Evolutionary conservation across 2,888 invertebrate genomes (phyloP).

Genomic region (Clivina fossor): DNA sequence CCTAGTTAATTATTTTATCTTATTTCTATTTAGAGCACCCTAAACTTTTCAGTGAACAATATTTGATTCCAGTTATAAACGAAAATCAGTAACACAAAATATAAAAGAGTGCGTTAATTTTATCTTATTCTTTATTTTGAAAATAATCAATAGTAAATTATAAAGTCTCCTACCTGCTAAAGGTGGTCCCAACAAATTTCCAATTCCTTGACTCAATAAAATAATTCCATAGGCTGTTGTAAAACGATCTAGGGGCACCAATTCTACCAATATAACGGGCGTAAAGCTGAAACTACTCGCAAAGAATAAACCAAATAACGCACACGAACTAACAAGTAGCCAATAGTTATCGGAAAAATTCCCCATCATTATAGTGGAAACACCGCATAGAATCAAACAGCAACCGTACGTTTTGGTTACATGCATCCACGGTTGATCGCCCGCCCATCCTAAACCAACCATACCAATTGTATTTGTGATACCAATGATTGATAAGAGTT

Average conservation of each 20-base stretch:
- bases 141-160: too few species aligned
- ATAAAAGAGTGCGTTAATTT: too few species aligned
- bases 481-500: slow-evolving; percentile 83
- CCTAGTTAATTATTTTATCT: too few species aligned
- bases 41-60: too few species aligned
- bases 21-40: too few species aligned
- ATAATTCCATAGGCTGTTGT: slow-evolving; percentile 91
- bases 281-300: slow-evolving; percentile 91
- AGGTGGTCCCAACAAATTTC: slow-evolving; percentile 89
- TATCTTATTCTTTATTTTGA: too few species aligned
- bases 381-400: slow-evolving; percentile 71
- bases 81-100: too few species aligned
- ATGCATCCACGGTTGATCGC: slow-evolving; percentile 83
- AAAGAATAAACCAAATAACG: slow-evolving; percentile 84
- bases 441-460: slow-evolving; percentile 85
- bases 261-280: slow-evolving; percentile 82
- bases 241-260: slow-evolving; percentile 88
- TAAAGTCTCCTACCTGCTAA: slow-evolving; percentile 68
- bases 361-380: slow-evolving; percentile 63
- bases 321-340: slow-evolving; percentile 51
- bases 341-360: slow-evolving; percentile 50
- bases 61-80: too few species aligned
- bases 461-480: slow-evolving; percentile 89
- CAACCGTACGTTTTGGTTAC: slow-evolving; percentile 80
- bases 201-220: slow-evolving; percentile 87